Conservation (phyloP, 1,140 invertebrate genomes). For the Polyergus mexicanus region DNA sequence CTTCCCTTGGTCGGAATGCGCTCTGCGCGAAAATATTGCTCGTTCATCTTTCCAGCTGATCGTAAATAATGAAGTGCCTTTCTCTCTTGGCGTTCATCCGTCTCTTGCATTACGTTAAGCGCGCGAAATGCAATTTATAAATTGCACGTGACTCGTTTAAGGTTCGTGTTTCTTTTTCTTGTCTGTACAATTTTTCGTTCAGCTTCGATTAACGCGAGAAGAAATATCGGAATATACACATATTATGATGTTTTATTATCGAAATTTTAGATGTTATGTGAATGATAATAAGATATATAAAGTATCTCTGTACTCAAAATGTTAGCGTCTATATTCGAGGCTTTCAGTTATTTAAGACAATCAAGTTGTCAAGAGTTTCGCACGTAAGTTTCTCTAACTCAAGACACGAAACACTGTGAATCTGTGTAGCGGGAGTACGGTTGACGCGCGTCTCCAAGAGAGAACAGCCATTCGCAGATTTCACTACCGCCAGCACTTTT, state of each 20-base stretch:
- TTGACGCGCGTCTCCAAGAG: neutral
- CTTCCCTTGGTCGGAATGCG: neutral
- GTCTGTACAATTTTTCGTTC: neutral
- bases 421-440: neutral
- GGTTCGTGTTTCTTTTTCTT: neutral
- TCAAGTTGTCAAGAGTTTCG: neutral
- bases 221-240: neutral
- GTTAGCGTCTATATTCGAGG: neutral
- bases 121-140: neutral
- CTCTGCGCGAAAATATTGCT: conserved; percentile 1
- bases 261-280: neutral
- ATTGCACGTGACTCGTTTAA: neutral
- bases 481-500: conserved; percentile 22
- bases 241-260: neutral
- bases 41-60: conserved; percentile 12
- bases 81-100: neutral
- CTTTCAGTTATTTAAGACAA: conserved; percentile 23
- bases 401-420: conserved; percentile 1
- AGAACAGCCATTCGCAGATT: conserved; percentile 30
- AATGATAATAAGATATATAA: neutral
- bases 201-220: conserved; percentile 5
- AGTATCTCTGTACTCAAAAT: neutral
- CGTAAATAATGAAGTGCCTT: conserved; percentile 27
- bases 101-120: conserved; percentile 17
- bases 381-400: neutral